These are phyloP conservation scores for Caiman crocodilus DNA, from an alignment of 2,797 vertebrate species.

Conservation along the genomic window DNA sequence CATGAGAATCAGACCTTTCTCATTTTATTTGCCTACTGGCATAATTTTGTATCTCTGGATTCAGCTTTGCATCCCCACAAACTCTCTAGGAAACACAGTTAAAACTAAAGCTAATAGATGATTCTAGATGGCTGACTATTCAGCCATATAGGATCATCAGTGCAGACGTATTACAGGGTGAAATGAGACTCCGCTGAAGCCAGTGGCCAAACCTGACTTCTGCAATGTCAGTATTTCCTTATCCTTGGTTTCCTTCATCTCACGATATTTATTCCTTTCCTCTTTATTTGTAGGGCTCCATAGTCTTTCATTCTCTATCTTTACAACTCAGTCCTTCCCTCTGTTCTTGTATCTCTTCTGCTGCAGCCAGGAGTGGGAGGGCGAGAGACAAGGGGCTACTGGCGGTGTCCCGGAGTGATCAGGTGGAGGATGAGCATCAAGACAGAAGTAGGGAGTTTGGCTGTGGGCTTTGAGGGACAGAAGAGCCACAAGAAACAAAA, in stretches of 20 bases:
- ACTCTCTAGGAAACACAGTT: background rate
- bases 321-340: background rate
- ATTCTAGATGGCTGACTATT: background rate
- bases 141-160: too few relatives aligned
- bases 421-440: background rate
- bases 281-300: background rate
- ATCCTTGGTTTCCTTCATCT: background rate
- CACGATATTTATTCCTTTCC: background rate
- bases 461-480: rapidly evolving
- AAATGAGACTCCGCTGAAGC: background rate
- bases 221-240: background rate
- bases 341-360: background rate
- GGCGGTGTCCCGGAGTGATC: rapidly evolving
- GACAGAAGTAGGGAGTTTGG: background rate
- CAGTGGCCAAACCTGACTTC: background rate
- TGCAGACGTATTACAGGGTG: background rate
- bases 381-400: background rate
- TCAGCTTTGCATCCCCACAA: background rate
- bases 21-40: background rate
- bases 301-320: background rate
- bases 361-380: background rate
- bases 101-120: too few relatives aligned
- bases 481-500: background rate
- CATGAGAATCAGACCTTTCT: background rate
- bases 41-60: background rate